Conservation (phyloP, 2,797 vertebrate genomes). For the Philypnodon macrostomus region DNA sequence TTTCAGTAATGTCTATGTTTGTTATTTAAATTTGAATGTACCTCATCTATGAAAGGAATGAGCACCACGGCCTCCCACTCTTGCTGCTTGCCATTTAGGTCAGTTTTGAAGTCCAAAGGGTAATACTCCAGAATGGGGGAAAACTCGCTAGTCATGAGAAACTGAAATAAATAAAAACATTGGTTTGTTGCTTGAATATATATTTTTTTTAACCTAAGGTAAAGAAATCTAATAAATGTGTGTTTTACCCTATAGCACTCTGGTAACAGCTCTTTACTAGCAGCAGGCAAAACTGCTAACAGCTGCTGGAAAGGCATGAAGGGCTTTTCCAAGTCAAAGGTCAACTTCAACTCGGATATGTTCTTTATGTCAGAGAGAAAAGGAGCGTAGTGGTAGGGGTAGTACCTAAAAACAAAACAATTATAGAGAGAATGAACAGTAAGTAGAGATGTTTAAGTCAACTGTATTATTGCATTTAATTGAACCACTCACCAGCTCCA, state of each 20-base stretch:
- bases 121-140: constrained; percentile 95
- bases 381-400: constrained; percentile 95
- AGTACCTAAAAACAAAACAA: constrained; percentile 80
- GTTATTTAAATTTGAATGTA: constrained; percentile 39
- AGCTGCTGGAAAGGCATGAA: constrained; percentile 98
- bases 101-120: constrained; percentile 94
- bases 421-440: background rate
- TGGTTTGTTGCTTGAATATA: background rate
- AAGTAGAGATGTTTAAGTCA: no score
- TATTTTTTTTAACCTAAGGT: background rate
- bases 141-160: constrained; percentile 87
- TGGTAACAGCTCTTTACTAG: constrained; percentile 91
- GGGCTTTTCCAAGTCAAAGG: constrained; percentile 89
- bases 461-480: no score
- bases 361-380: constrained; percentile 93
- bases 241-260: constrained; percentile 85
- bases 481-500: constrained; percentile 92
- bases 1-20: background rate
- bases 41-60: constrained; percentile 97
- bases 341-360: constrained; percentile 80
- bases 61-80: constrained; percentile 99
- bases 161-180: constrained; percentile 60
- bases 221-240: background rate
- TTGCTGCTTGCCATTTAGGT: constrained; percentile 97
- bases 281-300: constrained; percentile 91